Conservation (phyloP, 2,888 invertebrate species). For the Tridacna gigas region DNA sequence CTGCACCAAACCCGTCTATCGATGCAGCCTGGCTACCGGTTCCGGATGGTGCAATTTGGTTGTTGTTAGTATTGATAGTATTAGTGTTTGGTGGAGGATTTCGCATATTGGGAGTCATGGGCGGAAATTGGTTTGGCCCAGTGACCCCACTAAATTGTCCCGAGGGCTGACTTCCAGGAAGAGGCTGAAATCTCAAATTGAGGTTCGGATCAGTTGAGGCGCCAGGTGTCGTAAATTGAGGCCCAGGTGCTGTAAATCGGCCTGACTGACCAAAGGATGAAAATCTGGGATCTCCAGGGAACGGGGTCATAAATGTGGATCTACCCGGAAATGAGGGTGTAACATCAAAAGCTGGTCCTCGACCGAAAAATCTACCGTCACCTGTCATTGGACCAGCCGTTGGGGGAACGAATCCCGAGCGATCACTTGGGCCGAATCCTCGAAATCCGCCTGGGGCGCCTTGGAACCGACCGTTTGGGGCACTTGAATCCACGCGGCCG, state of each 20-base stretch:
- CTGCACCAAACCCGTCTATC: slow-evolving; percentile 21
- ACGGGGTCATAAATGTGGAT: neutral
- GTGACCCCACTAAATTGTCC: neutral
- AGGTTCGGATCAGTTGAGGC: slow-evolving; percentile 25
- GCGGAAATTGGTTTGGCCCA: neutral
- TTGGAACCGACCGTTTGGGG: slow-evolving; percentile 26
- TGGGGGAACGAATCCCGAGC: neutral
- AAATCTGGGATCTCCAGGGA: slow-evolving; percentile 1
- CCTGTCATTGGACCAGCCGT: neutral
- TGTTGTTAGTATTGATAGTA: slow-evolving; percentile 2
- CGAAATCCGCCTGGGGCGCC: slow-evolving; percentile 8
- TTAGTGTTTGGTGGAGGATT: slow-evolving; percentile 11
- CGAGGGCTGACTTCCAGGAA: slow-evolving; percentile 1
- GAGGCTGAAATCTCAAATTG: slow-evolving; percentile 41
- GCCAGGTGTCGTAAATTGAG: slow-evolving; percentile 30
- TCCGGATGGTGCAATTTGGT: neutral
- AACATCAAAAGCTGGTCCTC: neutral
- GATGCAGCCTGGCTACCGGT: neutral
- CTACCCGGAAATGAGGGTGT: neutral
- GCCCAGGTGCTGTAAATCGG: neutral
- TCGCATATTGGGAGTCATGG: neutral
- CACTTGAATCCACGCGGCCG: neutral
- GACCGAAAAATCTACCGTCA: neutral
- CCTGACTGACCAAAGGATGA: neutral
- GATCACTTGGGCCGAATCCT: slow-evolving; percentile 44